These are phyloP conservation scores for Callocephalon fimbriatum DNA, from an alignment of 2,113 vertebrate genomes.

Conservation along the genomic window DNA sequence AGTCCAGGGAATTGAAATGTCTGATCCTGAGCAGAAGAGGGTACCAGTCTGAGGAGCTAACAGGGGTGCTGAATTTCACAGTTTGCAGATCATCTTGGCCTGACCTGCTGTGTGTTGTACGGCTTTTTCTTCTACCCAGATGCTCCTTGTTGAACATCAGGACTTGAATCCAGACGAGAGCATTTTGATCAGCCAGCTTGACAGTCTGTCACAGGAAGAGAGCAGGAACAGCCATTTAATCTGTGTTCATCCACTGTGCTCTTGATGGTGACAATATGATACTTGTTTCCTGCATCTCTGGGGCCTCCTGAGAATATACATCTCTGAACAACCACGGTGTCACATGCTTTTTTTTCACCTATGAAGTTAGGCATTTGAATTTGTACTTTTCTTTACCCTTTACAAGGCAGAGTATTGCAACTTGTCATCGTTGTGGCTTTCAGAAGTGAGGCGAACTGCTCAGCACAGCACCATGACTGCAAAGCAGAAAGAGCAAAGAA, in stretches of 20 bases:
- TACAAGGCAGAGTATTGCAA: background rate
- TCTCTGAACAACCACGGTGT: background rate
- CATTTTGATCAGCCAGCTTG: background rate
- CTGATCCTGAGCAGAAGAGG: background rate
- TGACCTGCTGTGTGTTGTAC: background rate
- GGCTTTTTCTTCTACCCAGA: background rate
- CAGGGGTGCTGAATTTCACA: background rate
- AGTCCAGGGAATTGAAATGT: background rate
- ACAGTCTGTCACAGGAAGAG: background rate
- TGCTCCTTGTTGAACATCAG: background rate
- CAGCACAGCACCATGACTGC: rapidly evolving
- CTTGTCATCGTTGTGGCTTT: rapidly evolving
- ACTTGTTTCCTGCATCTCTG: background rate
- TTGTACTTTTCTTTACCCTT: background rate
- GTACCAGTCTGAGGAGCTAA: background rate
- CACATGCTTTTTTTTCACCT: rapidly evolving
- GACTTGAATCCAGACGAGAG: background rate
- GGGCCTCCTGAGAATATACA: background rate
- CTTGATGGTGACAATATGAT: background rate
- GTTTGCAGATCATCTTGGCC: background rate
- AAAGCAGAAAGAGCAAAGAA: background rate
- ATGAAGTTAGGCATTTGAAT: rapidly evolving
- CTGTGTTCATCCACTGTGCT: background rate
- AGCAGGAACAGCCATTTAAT: background rate
- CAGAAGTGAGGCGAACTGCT: rapidly evolving